Base-by-base conservation (phyloP, 2,113 vertebrate genomes). In the Centropus bengalensis region DNA sequence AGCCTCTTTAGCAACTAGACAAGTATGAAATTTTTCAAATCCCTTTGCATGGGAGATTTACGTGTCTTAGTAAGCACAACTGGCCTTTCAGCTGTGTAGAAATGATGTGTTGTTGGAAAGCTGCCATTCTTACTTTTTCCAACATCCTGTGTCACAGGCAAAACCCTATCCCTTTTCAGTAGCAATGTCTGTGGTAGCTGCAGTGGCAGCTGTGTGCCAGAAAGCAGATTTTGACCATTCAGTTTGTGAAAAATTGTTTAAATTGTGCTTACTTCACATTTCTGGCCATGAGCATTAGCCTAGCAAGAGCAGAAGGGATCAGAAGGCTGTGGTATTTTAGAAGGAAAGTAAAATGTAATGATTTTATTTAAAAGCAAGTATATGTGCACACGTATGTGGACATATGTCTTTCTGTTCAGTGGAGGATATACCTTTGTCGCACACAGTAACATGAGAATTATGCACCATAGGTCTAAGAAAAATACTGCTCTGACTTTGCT, bases 201-300 rank as follows among this genome's bases (percentile, higher is more conserved):
- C 58, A 44, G 22, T 5, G 23, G 47, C 52, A 82, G 10, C 36
- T 82, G 49, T 12, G 40, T 60, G 67, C 67, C 67, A 83, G 80
- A 77, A 83, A 83, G 27, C 40, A 88, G 36, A 82, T 12, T 80
- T 74, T 86, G 73, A 89, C 83, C 91, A 74, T 93, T 95, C 26
- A 81, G 19, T 26, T 85, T 5, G 6, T 80, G 71, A 54, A 82
- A 86, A 93, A 89, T 12, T 2, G 19, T 33, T 83, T 80, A 51
- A 66, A 77, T 38, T 73, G 22, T 74, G n/a, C 38, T 82, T 63
- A 12, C 27, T 74, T 77, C 2, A 51, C 26, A 12, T 75, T 82
- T 94, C 88, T 67, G 71, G 22, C 38, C 45, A 68, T 36, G 16
- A 73, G 10, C 18, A 28, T 82, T 67, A 89, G 14, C 64, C 51